Base-by-base conservation (phyloP, 2,888 invertebrate genomes). In the Ischnura elegans region DNA sequence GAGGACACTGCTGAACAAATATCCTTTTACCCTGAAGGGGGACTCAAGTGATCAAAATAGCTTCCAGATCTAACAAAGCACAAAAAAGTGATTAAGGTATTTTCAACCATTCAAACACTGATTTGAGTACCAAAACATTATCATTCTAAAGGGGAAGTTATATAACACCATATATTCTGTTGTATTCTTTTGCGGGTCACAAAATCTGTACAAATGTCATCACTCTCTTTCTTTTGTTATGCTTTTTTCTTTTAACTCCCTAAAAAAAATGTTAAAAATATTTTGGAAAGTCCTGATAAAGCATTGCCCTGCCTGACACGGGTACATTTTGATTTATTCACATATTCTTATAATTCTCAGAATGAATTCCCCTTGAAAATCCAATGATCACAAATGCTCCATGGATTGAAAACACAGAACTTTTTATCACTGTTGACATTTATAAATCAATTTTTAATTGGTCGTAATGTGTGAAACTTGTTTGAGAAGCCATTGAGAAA, bases 351-450 rank as follows among this genome's bases (percentile, higher is more conserved):
- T 61, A n/a, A 61, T 25, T 61, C 61, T 66, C n/a, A 61, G 16
- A 61, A 90, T 66, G n/a, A 43, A 66, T 36, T 13, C 43, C 90
- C 90, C 66, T 45, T 90, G 61, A 61, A 25, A 66, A 66, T 61
- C 43, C 90, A 43, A 90, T 90, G 90, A 90, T 90, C 90, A 90
- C 90, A 90, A 55, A 76, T 76, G 76, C 76, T 76, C 76, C 36
- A 87, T 66, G 66, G 43, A 66, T 61, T 90, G 61, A 90, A 90
- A 55, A 46, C 51, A 55, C 51, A 61, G 90, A 90, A 90, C 61
- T 90, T 90, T 90, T 90, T 90, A 90, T 90, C 90, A 90, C 90
- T 90, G 90, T 90, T 90, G 90, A 90, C 61, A 90, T 90, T 90
- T 90, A 61, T 90, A 90, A 87, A 90, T 61, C 90, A 90, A 90